These are phyloP conservation scores for Herminia tarsipennalis DNA, from an alignment of 2,888 invertebrate species.

Conservation along the genomic window DNA sequence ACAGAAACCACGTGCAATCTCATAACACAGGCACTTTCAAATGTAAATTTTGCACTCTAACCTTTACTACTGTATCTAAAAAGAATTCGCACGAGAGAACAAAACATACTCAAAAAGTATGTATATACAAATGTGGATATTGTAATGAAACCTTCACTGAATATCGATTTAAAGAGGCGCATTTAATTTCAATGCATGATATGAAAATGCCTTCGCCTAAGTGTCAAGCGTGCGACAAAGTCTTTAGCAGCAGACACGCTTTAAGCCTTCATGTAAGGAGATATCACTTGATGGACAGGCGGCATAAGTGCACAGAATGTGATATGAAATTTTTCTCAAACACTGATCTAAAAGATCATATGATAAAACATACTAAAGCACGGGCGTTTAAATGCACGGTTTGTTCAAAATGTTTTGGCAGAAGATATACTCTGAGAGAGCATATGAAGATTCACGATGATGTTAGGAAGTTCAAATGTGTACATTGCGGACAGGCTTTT, in stretches of 20 bases:
- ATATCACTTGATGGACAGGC: constrained; percentile 47
- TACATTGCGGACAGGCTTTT: constrained; percentile 34
- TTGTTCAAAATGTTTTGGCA: constrained; percentile 53
- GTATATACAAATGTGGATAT: constrained; percentile 1
- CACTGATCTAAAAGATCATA: constrained; percentile 7
- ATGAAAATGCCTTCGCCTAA: constrained; percentile 1
- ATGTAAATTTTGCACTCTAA: constrained; percentile 66
- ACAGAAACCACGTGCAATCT: constrained; percentile 43
- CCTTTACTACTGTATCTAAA: constrained; percentile 57
- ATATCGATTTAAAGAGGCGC: background rate
- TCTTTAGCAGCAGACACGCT: constrained; percentile 14
- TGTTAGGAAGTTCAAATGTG: constrained; percentile 35
- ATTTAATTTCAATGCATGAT: background rate
- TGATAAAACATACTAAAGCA: constrained; percentile 56
- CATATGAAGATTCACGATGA: constrained; percentile 54
- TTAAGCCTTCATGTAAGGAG: constrained; percentile 20
- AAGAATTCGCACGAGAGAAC: constrained; percentile 56
- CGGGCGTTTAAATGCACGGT: constrained; percentile 57
- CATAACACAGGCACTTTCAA: constrained; percentile 54
- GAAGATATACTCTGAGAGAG: constrained; percentile 39
- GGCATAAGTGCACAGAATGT: constrained; percentile 61
- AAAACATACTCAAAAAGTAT: background rate
- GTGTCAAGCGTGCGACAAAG: constrained; percentile 27
- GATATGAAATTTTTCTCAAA: constrained; percentile 53
- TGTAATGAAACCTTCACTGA: constrained; percentile 5